phyloP scores from a whole-genome alignment of 2,113 vertebrate genomes.

The Scomber scombrus region DNA sequence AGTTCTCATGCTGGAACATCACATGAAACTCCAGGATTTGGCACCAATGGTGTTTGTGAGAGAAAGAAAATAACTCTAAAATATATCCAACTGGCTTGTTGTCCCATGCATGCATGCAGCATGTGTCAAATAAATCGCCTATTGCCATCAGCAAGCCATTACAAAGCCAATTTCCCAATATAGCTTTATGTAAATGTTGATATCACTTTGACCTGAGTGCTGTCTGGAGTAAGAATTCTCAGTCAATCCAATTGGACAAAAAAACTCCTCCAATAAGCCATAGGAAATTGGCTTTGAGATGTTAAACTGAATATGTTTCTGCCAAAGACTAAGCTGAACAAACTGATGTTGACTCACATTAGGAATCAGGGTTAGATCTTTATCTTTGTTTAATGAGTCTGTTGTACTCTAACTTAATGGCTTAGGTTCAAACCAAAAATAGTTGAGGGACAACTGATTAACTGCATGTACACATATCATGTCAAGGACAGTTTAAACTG shows the following conservation, averaged over 20 bases:
- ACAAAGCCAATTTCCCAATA: background rate
- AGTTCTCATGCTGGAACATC: background rate
- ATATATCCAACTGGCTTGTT: background rate
- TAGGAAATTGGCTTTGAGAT: constrained; percentile 1
- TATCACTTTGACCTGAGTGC: background rate
- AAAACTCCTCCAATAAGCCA: background rate
- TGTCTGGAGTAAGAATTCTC: background rate
- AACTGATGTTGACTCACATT: constrained; percentile 4
- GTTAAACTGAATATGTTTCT: constrained; percentile 4
- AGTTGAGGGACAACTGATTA: constrained; percentile 18
- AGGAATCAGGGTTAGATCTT: constrained; percentile 10
- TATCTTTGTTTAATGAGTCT: constrained; percentile 2
- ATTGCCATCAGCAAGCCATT: background rate
- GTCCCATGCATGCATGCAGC: too few species aligned
- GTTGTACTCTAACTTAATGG: background rate
- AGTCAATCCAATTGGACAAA: background rate
- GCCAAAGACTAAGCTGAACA: constrained; percentile 18
- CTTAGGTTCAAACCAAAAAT: constrained; percentile 3
- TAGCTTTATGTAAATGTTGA: constrained; percentile 1
- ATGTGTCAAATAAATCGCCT: background rate
- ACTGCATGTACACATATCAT: background rate
- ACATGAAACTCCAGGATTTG: background rate
- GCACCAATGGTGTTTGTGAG: background rate
- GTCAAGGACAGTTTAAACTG: background rate
- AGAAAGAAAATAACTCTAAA: constrained; percentile 3